Evolutionary conservation across 2,888 invertebrate genomes (phyloP), one percentile per base, ranked within the genome.

Genomic region (Drosophila emarginata): DNA sequence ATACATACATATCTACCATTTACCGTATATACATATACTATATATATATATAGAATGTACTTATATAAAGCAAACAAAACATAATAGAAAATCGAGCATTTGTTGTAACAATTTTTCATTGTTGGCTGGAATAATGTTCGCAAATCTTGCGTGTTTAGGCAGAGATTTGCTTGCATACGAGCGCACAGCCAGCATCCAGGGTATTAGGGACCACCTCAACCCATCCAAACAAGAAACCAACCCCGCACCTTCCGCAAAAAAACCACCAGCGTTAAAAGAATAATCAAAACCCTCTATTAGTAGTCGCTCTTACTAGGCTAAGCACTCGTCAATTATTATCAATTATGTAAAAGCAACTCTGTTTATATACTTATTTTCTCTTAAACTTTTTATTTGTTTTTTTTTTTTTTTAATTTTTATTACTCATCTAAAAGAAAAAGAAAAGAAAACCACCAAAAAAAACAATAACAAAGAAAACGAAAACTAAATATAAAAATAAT

Each of bases 81-180:
- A 36, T 36, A 37, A n/a, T 37, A 37, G 28, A 28, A 39, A 39
- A 39, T 39, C 6, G 63, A 74, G 73, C 62, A 86, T 83, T 83
- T 86, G 80, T 57, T 54, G 57, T 57, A 57, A 79, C 69, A 73
- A 78, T 45, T 45, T 45, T 40, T 65, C 11, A 21, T 68, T 67
- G 54, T 62, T 70, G 62, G 77, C 82, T 77, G 77, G 53, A 15
- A 23, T n/a, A 54, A 86, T 87, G 81, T 66, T 63, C 74, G 66
- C 79, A 87, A 87, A 81, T 87, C 81, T 84, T 72, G 74, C 81
- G 87, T 81, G 81, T 81, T 78, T 45, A 45, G 45, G 87, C 74
- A 84, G 81, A 70, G 81, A 81, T 81, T 81, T 81, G 81, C 45
- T 74, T 71, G 74, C 81, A 81, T 81, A 53, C 62, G 45, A 60